Base-by-base conservation (phyloP, 1,140 invertebrate species). In the Bombus confusus region DNA sequence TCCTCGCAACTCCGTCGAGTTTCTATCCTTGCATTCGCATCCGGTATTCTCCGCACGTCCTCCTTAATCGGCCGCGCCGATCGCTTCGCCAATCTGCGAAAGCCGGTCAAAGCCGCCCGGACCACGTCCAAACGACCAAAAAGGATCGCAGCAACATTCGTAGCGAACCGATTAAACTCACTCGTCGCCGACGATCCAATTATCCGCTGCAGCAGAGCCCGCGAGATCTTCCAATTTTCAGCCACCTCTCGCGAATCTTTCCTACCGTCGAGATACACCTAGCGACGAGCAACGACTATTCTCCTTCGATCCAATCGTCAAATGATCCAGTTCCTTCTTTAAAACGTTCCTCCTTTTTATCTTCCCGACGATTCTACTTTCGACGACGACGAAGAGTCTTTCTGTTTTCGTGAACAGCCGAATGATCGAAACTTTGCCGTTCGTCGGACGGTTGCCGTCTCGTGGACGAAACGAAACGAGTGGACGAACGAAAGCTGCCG, bases 401-500 rank as follows among this genome's bases (percentile, higher is more conserved):
- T 18, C 15, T 18, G 12, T 37, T 37, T 39, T 1, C 8, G n/a
- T 25, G 25, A 22, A n/a, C 1, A 62, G 28, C 13, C 4, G 15
- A 22, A 39, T 1, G 18, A 68, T 39, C 0, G 59, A 62, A 62
- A 31, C n/a, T 31, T 52, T 52, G 47, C 1, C 47, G 47, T 52
- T 62, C 10, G 59, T 18, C 5, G 41, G 22, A 47, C 15, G 47
- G 4, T 37, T 22, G 18, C 18, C 18, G 57, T 64, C 25, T 37
- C 6, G 68, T 34, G 13, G 80, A 37, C 18, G 41, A 64, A 62
- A 64, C 5, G 66, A 22, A 68, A 62, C 81, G 34, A 10, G n/a
- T n/a, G 41, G 77, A 72, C 41, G 34, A 52, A 22, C 80, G 79
- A 83, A 90, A 82, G 77, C 75, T 76, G 43, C 66, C 66, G 82